Base-by-base conservation (phyloP, 2,797 vertebrate species). In the Neomorphus geoffroyi region DNA sequence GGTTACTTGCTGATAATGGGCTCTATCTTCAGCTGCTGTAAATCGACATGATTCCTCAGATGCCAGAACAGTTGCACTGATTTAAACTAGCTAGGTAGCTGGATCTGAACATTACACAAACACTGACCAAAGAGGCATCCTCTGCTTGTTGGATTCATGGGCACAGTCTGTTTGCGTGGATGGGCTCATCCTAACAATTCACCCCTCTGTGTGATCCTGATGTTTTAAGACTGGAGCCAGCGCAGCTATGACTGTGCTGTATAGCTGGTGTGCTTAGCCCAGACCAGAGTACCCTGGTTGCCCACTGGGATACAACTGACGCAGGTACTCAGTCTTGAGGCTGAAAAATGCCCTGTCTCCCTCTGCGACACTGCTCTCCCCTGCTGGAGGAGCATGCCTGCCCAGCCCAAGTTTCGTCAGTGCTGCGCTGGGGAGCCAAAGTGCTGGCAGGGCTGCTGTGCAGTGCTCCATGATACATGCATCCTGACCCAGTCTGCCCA, bases 391-490 rank as follows among this genome's bases (percentile, higher is more conserved):
- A 60, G 10, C 22, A n/a, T 21, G 32, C 18, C 30, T 75, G 39
- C n/a, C 30, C 30, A 86, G 43, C 32, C n/a, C 1, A 0, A 5
- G 10, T 19, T 57, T 57, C 11, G 17, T 7, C 6, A 6, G 24
- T 8, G 32, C 37, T 81, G 14, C 4, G 5, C 11, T 3, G 13
- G 53, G 43, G 13, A 73, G 30, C 9, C 23, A 43, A 72, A 18
- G 26, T 21, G 21, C 50, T 56, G 6, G 1, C 32, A 10, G 30
- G 32, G 41, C 27, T 51, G 19, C 35, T 45, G 28, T 32, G 45
- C 24, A 51, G 11, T 2, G 1, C 21, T 50, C 23, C 32, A 5
- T 10, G 8, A 2, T 10, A 9, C 1, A 0, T 13, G 45, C 18
- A 18, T 32, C 45, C 45, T 1, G 1, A 35, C 19, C 50, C n/a